Base-by-base conservation (phyloP, 2,113 vertebrate genomes). In the Neolamprologus falcicula region DNA sequence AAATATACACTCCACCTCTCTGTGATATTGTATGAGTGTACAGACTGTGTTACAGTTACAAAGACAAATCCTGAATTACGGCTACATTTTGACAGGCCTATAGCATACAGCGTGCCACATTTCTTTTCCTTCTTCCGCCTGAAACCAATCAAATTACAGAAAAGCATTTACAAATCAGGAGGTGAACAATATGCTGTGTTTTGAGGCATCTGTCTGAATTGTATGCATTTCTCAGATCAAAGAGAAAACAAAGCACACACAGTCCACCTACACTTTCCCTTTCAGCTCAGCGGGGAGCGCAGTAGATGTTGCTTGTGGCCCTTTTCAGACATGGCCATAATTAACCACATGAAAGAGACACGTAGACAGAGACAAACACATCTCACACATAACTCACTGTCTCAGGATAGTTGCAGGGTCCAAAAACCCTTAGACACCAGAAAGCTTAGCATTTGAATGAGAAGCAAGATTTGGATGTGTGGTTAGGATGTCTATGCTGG, bases 341-440 rank as follows among this genome's bases (percentile, higher is more conserved):
- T 94, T 93, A 90, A 83, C 57, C 8, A 86, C 86, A 92, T 92
- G 86, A 92, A 92, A 90, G 81, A 87, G 52, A 54, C 21, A 24
- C 6, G 40, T 35, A 80, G 16, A 82, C 42, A 81, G 14, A 37
- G 26, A 88, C 83, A 50, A 21, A 59, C 73, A 42, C 61, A 78
- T 84, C 85, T 85, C 37, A 83, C 84, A 55, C 71, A 47, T 21
- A 82, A 31, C 83, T 63, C 82, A 52, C 45, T 89, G 57, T 88
- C 86, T 86, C 83, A 71, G 33, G 17, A 50, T 31, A 31, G 71
- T 50, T 76, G 42, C 71, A 50, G 16, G 24, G 16, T 50, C 9
- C 16, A 78, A 78, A 78, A 0, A 50, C 24, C 9, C 24, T 47
- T 50, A 76, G 24, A 76, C 24, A 28, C 71, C 24, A 76, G 40